Evolutionary conservation across 2,888 invertebrate genomes (phyloP), one percentile per base, ranked within the genome.

Genomic region (Notocelia uddmanniana): DNA sequence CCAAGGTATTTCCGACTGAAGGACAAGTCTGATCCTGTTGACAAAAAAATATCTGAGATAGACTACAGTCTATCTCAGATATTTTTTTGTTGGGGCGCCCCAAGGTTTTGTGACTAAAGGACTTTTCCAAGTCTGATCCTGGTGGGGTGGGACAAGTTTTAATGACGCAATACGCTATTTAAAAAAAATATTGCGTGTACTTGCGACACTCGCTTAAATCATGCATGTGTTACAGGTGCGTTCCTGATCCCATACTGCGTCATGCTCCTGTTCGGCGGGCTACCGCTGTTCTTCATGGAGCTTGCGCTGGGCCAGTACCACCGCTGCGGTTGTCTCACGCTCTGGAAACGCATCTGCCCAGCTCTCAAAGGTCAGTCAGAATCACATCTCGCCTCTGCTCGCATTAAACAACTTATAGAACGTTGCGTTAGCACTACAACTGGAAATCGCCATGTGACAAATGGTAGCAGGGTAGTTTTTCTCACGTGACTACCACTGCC

Each of bases 211-310:
- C n/a, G 15, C n/a, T n/a, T 26, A 1, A 23, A n/a, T 3, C 9
- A 19, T 11, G 10, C 13, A 15, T 41, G 21, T 64, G 64, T 23
- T 1, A 19, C 91, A 98, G 98, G 98, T 80, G 98, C 98, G 19
- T 99, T 99, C 89, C 95, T 99, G 75, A 98, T 99, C 78, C 98
- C 98, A 0, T 99, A 98, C 94, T 96, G 97, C 83, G 95, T 98
- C 76, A 98, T 99, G 98, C 94, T 98, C 86, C 92, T 98, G 76
- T 97, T 98, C 81, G 98, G 98, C 9, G 98, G 98, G 8, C 95
- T 99, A 62, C 99, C 99, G 0, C 94, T 99, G 8, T 99, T 99
- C 93, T 99, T 98, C 92, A 97, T 99, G 97, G 98, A 98, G 91
- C 92, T 99, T 83, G 98, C 98, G 0, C 92, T 99, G 76, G 99